Percentiles rank a stretch among this genome's conserved stretches.
Conservation (phyloP, 2,113 vertebrate species). For the Boleophthalmus pectinirostris region DNA sequence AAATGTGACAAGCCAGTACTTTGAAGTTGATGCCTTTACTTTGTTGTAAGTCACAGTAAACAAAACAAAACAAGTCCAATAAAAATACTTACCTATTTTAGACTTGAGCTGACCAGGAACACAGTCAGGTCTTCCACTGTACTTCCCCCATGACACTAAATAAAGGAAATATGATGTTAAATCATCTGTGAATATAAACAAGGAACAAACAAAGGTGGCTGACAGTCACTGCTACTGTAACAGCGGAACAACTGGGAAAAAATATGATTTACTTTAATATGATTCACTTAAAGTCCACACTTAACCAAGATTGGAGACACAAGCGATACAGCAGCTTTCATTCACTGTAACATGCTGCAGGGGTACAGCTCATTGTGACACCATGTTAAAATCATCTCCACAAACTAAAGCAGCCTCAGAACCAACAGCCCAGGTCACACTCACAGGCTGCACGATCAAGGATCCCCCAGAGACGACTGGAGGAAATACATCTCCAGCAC, state of each 20-base stretch:
- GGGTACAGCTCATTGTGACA: too few species aligned
- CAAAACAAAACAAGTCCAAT: not conserved
- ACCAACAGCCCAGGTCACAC: not conserved
- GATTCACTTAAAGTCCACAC: too few species aligned
- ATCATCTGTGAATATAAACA: constrained; percentile 6
- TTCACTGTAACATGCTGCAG: not conserved
- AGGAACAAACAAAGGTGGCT: not conserved
- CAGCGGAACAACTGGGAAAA: not conserved
- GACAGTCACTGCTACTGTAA: not conserved
- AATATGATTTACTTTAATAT: too few species aligned
- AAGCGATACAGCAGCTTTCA: too few species aligned
- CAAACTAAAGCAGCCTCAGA: not conserved
- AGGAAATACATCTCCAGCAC: too few species aligned
- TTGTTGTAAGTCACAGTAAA: not conserved
- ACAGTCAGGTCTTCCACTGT: not conserved
- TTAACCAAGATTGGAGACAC: too few species aligned
- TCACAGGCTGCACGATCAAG: too few species aligned
- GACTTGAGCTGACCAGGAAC: not conserved
- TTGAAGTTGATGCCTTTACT: not conserved
- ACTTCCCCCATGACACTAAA: constrained; percentile 4
- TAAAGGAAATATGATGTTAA: constrained; percentile 1
- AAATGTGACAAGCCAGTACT: not conserved
- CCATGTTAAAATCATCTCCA: not conserved
- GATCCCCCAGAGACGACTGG: too few species aligned
- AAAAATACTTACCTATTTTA: constrained; percentile 26